phyloP scores from a whole-genome alignment of 2,113 vertebrate genomes.

The Copsychus sechellarum region DNA sequence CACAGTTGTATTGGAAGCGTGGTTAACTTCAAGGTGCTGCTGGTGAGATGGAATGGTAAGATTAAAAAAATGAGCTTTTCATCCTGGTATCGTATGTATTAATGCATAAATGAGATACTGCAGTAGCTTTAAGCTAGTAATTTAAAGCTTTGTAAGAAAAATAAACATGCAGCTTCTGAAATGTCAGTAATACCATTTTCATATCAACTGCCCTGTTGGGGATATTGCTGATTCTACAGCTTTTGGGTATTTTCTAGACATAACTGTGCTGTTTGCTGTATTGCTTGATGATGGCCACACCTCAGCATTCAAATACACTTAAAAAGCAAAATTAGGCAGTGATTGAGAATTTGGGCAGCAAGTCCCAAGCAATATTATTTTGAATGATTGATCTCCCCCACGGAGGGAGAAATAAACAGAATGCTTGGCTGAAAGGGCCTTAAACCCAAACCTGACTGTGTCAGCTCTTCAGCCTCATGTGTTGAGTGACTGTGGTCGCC shows the following conservation, averaged over 20 bases:
- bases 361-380: background rate
- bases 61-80: background rate
- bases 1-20: fast-evolving
- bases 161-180: background rate
- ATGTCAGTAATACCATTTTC: background rate
- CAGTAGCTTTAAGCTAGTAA: background rate
- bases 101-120: background rate
- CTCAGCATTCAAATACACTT: background rate
- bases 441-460: background rate
- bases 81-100: fast-evolving
- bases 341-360: background rate
- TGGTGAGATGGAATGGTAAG: background rate
- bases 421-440: background rate
- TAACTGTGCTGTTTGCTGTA: background rate
- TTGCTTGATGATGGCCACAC: background rate
- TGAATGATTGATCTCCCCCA: background rate
- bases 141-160: background rate
- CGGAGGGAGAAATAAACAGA: background rate
- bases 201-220: fast-evolving
- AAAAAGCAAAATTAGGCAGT: background rate
- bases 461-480: background rate
- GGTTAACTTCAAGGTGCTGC: fast-evolving
- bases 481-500: background rate
- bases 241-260: background rate
- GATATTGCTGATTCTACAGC: background rate